A percentile compares a stretch with the other conserved stretches of the same genome.
These are phyloP conservation scores for zebrafish (Danio rerio) DNA, from an alignment of 2,113 vertebrate species.

Conservation along the genomic window GRCz12tu NC_133188.1:7142001-7142500, in stretches of 20 bases:
- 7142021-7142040: conserved; percentile 13
- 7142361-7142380: too few species aligned
- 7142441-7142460: too few species aligned
- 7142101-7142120: neutral
- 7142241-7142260: neutral
- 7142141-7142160: neutral
- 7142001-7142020: conserved; percentile 15
- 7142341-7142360: too few species aligned
- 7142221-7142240: conserved; percentile 27
- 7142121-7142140: conserved; percentile 17
- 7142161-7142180: neutral
- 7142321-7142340: too few species aligned
- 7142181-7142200: conserved; percentile 12
- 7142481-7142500: too few species aligned
- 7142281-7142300: too few species aligned
- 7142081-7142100: conserved; percentile 19
- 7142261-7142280: too few species aligned
- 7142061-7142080: conserved; percentile 20
- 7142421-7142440: too few species aligned
- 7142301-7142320: too few species aligned
- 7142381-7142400: too few species aligned
- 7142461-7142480: too few species aligned
- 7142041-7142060: conserved; percentile 10
- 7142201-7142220: neutral
- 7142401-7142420: too few species aligned